These are phyloP conservation scores for Caenorhabditis latens DNA, from an alignment of 1,140 invertebrate species.

Conservation along the genomic window DNA sequence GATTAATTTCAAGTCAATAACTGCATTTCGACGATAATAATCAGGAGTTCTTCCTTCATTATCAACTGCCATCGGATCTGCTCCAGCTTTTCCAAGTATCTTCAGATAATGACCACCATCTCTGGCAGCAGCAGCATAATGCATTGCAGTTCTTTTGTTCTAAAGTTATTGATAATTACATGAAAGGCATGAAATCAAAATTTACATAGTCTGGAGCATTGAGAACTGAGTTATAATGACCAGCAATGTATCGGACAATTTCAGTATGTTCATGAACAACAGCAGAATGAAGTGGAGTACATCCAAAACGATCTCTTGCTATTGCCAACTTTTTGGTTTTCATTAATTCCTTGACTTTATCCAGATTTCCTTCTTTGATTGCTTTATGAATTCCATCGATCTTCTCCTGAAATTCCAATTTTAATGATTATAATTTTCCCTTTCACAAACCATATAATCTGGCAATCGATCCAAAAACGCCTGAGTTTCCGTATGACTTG, in stretches of 20 bases:
- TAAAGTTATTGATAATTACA: slow-evolving; percentile 71
- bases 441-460: slow-evolving; percentile 82
- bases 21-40: slow-evolving; percentile 76
- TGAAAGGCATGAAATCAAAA: not conserved
- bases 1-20: slow-evolving; percentile 76
- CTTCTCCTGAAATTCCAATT: slow-evolving; percentile 70
- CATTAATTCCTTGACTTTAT: slow-evolving; percentile 80
- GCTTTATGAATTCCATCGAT: slow-evolving; percentile 82
- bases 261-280: slow-evolving; percentile 83
- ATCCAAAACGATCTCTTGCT: slow-evolving; percentile 79
- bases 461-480: slow-evolving; percentile 83
- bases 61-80: slow-evolving; percentile 86
- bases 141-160: slow-evolving; percentile 88
- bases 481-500: slow-evolving; percentile 82
- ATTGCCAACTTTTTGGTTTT: slow-evolving; percentile 79
- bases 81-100: slow-evolving; percentile 86
- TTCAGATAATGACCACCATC: slow-evolving; percentile 91
- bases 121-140: slow-evolving; percentile 88
- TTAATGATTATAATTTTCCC: not conserved
- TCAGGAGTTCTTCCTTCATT: slow-evolving; percentile 81
- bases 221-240: slow-evolving; percentile 72
- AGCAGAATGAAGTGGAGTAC: slow-evolving; percentile 84
- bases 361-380: slow-evolving; percentile 82
- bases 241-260: slow-evolving; percentile 80
- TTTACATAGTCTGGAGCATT: slow-evolving; percentile 73